Conservation (phyloP, 2,113 vertebrate species). For the Pitta sordida region DNA sequence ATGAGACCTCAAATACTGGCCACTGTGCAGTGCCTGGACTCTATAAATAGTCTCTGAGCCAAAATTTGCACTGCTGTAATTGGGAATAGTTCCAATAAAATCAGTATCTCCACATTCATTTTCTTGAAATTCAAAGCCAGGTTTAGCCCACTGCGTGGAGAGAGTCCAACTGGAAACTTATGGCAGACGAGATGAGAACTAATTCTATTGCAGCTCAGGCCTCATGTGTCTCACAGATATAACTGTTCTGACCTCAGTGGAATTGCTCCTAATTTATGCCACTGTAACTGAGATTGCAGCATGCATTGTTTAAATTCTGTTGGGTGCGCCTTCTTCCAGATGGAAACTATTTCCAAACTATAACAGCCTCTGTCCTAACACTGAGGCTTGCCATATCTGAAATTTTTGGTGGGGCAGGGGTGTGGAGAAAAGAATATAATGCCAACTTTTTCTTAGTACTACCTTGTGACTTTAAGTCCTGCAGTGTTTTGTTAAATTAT, state of each 20-base stretch:
- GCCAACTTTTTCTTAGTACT: background rate
- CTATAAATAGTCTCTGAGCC: background rate
- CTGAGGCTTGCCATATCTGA: slow-evolving; percentile 34
- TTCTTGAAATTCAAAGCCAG: background rate
- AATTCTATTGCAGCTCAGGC: background rate
- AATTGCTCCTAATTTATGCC: slow-evolving; percentile 50
- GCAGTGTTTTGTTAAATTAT: background rate
- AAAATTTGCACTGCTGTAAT: background rate
- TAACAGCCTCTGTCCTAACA: slow-evolving; percentile 4
- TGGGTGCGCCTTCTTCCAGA: slow-evolving; percentile 32
- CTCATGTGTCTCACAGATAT: background rate
- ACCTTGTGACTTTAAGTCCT: background rate
- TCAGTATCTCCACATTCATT: background rate
- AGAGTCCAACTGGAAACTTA: background rate
- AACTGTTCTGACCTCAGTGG: slow-evolving; percentile 44
- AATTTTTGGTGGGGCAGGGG: slow-evolving; percentile 52
- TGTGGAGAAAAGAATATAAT: background rate
- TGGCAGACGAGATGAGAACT: background rate
- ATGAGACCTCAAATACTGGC: background rate
- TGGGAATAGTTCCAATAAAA: background rate
- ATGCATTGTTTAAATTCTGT: slow-evolving; percentile 18
- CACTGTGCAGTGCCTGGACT: background rate
- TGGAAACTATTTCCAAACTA: slow-evolving; percentile 58
- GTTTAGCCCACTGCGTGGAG: background rate
- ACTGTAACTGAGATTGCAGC: slow-evolving; percentile 51